Evolutionary conservation across 2,113 vertebrate genomes (phyloP), one percentile per base, ranked within the genome.

Genomic region (Ailurus styani): DNA sequence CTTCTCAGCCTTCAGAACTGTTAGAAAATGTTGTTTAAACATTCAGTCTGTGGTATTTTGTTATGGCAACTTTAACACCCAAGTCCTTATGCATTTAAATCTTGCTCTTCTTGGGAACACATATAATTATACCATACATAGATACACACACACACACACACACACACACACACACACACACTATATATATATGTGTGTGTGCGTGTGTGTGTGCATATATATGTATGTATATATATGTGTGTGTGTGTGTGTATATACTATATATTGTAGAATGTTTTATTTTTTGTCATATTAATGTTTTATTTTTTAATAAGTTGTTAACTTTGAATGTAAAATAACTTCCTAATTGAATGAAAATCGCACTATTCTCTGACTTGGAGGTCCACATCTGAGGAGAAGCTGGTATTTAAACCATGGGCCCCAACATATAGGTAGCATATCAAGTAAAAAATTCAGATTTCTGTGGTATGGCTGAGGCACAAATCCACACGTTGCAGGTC

Each of bases 241-340:
- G n/a, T n/a, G n/a, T n/a, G n/a, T n/a, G n/a, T n/a, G n/a, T n/a
- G n/a, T n/a, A 73, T 14, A 73, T 23, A 42, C 70, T 73, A 4
- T 73, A 42, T 73, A 42, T 42, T 14, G 3, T 73, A 73, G 25
- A 42, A 40, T 40, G 72, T 66, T 40, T 77, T 77, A 25, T 75
- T 95, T 62, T 66, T 55, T 55, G 14, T 66, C 17, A 6, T 66
- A 66, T 66, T 66, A 66, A 34, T 93, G 66, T 68, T 40, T 78
- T 79, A 29, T 77, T 96, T 81, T 66, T 50, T 64, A 89, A 57
- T 86, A 87, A 79, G 20, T 55, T 66, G n/a, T 79, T 70, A 60
- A 68, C 31, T 45, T 88, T 68, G 25, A 82, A 85, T 34, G 12
- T 13, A 72, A 94, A 93, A 73, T 85, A 94, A 90, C 55, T 87